A percentile compares a stretch with the other conserved stretches of the same genome.
These are phyloP conservation scores for Pemphredon lugubris DNA, from an alignment of 2,888 invertebrate species.

Conservation along the genomic window DNA sequence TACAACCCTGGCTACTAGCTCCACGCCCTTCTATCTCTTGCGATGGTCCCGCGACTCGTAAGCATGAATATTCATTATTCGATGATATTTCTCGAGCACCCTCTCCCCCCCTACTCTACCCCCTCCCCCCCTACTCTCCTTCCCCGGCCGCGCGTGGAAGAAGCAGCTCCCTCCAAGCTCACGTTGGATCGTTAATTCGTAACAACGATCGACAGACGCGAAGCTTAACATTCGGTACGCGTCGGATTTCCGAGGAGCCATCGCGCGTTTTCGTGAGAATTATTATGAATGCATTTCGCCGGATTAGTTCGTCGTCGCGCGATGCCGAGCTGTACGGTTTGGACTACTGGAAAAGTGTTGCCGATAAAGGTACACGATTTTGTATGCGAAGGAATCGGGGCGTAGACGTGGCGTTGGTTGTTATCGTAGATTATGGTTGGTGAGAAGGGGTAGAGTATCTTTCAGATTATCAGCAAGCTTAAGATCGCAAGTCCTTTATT, in stretches of 20 bases:
- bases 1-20: slow-evolving; percentile 72
- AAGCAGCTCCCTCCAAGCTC: too few relatives aligned
- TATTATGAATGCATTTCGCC: neutral
- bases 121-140: slow-evolving; percentile 49
- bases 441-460: too few relatives aligned
- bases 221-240: slow-evolving; percentile 13
- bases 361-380: too few relatives aligned
- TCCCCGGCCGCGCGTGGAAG: too few relatives aligned
- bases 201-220: slow-evolving; percentile 76
- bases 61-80: slow-evolving; percentile 81
- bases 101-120: slow-evolving; percentile 55
- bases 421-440: too few relatives aligned
- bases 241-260: neutral
- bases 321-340: too few relatives aligned
- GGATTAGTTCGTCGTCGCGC: neutral
- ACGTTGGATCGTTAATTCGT: slow-evolving; percentile 77
- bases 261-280: neutral
- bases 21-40: slow-evolving; percentile 73
- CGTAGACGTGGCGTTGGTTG: too few relatives aligned
- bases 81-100: slow-evolving; percentile 79
- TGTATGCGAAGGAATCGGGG: too few relatives aligned
- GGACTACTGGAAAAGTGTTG: too few relatives aligned
- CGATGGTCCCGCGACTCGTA: slow-evolving; percentile 78
- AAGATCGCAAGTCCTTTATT: too few relatives aligned
- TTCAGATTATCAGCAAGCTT: too few relatives aligned